Evolutionary conservation across 2,888 invertebrate species (phyloP).

Genomic region (Cybosia mesomella): DNA sequence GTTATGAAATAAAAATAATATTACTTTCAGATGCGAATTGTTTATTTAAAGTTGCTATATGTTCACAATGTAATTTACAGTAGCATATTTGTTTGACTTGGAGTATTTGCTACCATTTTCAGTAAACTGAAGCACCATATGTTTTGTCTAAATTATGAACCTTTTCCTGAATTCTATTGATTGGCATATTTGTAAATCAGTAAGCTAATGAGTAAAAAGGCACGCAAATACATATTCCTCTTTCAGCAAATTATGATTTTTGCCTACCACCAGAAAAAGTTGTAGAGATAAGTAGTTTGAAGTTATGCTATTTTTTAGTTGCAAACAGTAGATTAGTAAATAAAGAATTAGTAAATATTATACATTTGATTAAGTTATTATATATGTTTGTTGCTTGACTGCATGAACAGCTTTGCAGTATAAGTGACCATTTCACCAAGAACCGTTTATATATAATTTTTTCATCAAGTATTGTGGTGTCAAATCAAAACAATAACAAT

Average conservation of each 20-base stretch:
- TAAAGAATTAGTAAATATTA: no score
- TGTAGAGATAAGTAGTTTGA: neutral
- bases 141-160: no score
- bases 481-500: no score
- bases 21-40: neutral
- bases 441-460: no score
- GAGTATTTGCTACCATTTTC: neutral
- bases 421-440: no score
- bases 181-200: neutral
- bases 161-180: neutral
- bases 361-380: no score
- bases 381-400: no score
- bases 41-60: neutral
- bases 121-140: no score
- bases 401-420: no score
- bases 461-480: no score
- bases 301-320: neutral
- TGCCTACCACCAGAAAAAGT: neutral
- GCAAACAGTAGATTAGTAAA: neutral
- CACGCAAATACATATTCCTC: neutral
- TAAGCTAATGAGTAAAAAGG: neutral
- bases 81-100: neutral
- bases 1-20: neutral
- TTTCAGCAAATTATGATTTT: neutral
- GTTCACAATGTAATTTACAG: neutral